Base-by-base conservation (phyloP, 2,888 invertebrate genomes). In the Chydorus sphaericus region DNA sequence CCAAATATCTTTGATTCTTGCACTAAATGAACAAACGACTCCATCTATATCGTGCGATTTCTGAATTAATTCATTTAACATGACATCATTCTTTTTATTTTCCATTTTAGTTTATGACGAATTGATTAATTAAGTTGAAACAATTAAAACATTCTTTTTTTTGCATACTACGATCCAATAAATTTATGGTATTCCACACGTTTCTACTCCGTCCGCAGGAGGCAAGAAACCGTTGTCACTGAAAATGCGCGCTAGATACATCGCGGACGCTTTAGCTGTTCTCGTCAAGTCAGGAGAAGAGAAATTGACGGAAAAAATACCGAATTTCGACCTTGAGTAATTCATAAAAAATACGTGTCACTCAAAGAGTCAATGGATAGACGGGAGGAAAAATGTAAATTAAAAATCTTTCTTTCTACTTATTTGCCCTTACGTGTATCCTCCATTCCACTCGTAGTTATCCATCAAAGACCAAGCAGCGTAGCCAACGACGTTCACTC, bases 301-400 rank as follows among this genome's bases (percentile, higher is more conserved):
- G 57, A 70, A 70, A 62, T 71, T 63, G 5, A 70, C 69, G 53
- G 62, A 61, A 58, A 65, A 66, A 31, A 70, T 58, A 18, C 71
- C 71, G 59, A 69, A 70, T 28, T 64, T 65, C 28, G 65, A 59
- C 14, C 61, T 61, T 10, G 8, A 23, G n/a, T 14, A 20, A 14
- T 26, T 36, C n/a, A 14, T 4, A 44, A 57, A 6, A 26, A 26
- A 6, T 14, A 8, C 18, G 11, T 11, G 4, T 26, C 16, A 6
- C 14, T 18, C 1, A 38, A 23, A 18, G 26, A 11, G 14, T 18
- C 20, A 18, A 6, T 23, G 1, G 10, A 26, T 14, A 44, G n/a
- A 39, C 11, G n/a, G n/a, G n/a, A n/a, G n/a, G n/a, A n/a, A n/a
- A n/a, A n/a, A n/a, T n/a, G n/a, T n/a, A 8, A 10, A 14, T 14